Evolutionary conservation across 2,113 vertebrate genomes (phyloP).

Genomic region (Xenopus tropicalis): UCB_Xtro_10.0 CM004446.2:12558001-12558500

Average conservation of each 20-base stretch:
- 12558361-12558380: no score
- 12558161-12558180: neutral
- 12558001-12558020: neutral
- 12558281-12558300: neutral
- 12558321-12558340: no score
- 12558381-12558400: no score
- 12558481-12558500: no score
- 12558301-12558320: no score
- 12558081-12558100: neutral
- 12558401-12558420: no score
- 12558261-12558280: neutral
- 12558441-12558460: no score
- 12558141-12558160: conserved; percentile 16
- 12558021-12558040: neutral
- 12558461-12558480: no score
- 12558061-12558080: neutral
- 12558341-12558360: no score
- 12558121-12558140: conserved; percentile 21
- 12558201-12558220: neutral
- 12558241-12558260: conserved; percentile 3
- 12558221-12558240: conserved; percentile 15
- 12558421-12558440: no score
- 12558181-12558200: neutral
- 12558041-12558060: neutral
- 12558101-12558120: neutral